phyloP scores from a whole-genome alignment of 2,113 vertebrate species.

The Rhea americana region DNA sequence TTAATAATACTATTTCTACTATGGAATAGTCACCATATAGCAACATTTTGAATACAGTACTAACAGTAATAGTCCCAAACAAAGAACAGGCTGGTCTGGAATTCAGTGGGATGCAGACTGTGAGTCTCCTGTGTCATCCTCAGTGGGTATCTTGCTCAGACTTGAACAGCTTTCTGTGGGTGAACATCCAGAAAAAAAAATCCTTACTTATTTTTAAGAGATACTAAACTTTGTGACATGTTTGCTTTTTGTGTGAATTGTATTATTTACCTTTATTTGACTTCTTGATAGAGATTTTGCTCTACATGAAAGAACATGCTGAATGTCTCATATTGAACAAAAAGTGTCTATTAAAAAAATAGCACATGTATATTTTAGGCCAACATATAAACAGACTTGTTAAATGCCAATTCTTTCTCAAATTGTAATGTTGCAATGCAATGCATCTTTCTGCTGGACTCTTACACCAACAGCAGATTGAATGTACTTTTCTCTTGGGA shows the following conservation, averaged over 20 bases:
- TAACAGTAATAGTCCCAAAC: background rate
- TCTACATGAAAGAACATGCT: background rate
- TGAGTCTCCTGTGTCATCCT: background rate
- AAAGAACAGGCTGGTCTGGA: background rate
- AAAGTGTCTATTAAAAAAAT: background rate
- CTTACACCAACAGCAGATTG: background rate
- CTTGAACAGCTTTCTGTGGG: background rate
- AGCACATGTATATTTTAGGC: background rate
- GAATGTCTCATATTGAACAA: background rate
- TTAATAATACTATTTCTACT: background rate
- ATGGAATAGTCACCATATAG: background rate
- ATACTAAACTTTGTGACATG: background rate
- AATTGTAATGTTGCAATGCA: background rate
- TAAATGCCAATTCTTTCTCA: background rate
- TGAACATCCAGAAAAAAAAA: background rate
- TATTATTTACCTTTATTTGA: background rate
- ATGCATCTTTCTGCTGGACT: background rate
- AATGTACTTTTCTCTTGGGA: background rate
- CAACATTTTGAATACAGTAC: background rate
- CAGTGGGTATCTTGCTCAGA: background rate
- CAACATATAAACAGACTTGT: background rate
- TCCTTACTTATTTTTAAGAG: background rate
- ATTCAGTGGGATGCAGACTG: background rate
- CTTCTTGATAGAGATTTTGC: background rate
- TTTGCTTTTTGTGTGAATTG: background rate